Evolutionary conservation across 2,797 vertebrate genomes (phyloP), one percentile per base, ranked within the genome.

Genomic region (Macropus fuliginosus): DNA sequence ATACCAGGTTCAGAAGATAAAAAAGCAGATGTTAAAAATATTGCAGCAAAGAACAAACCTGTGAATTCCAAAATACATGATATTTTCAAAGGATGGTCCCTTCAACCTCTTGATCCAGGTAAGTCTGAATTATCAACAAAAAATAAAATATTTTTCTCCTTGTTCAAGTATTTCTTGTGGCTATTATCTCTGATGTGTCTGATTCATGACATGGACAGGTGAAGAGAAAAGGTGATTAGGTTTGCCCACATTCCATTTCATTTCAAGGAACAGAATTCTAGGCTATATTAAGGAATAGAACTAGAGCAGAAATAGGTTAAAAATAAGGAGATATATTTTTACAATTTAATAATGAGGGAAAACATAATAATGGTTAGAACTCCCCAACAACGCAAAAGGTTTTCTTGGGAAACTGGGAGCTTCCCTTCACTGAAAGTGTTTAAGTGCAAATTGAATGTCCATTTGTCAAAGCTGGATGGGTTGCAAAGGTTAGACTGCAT

Each of bases 21-120:
- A 98, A 99, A 99, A 98, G 99, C 99, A 16, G 99, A 99, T 93
- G 99, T 99, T 98, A 99, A 99, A 99, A 99, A 99, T 96, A 99
- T 98, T 97, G 98, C 99, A 31, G 99, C 99, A 90, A 99, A 99
- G 98, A 99, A 99, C 98, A 99, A 99, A 98, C 99, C 99, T 0
- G 98, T 99, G 96, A 99, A 99, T 87, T 99, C 99, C 96, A 99
- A 99, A 98, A 99, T 99, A 97, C 99, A 99, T 92, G 99, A 99
- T 98, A 99, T 99, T 98, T 99, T 99, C 98, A 99, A 98, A 97
- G 99, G 99, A 98, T 99, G 99, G 99, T 99, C 99, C 97, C 98
- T 99, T 98, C 99, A 99, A 97, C 99, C 99, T n/a, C 99, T 99
- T 97, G 99, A 99, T 97, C 99, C 99, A 99, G 99, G 99, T 99